Percentiles rank a stretch among this genome's conserved stretches.
Evolutionary conservation across 2,797 vertebrate species (phyloP).

Genomic region (Aplochiton taeniatus): DNA sequence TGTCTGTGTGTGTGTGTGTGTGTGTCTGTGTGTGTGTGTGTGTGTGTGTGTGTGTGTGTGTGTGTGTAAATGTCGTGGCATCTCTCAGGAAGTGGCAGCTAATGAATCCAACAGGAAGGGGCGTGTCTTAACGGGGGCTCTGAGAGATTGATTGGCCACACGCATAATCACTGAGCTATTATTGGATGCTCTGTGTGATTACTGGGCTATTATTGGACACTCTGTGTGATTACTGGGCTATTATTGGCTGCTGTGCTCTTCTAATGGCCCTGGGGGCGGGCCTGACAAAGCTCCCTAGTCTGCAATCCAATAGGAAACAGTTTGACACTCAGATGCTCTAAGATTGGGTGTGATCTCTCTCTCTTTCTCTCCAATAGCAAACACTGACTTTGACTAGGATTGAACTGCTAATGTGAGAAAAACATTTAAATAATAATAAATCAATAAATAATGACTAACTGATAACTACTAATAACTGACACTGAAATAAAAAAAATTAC

Average conservation of each 20-base stretch:
- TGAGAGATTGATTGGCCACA: conserved; percentile 18
- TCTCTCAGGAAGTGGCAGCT: conserved; percentile 12
- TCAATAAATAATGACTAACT: no score
- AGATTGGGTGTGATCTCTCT: no score
- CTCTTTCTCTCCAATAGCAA: no score
- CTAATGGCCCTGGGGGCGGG: conserved; percentile 50
- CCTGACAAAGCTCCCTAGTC: conserved; percentile 4
- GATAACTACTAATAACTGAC: no score
- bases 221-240: conserved; percentile 49
- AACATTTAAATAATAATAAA: no score
- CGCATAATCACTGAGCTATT: background rate
- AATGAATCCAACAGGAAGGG: conserved; percentile 20
- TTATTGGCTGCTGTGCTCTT: conserved; percentile 36
- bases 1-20: background rate
- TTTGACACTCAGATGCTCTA: no score
- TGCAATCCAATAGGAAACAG: no score
- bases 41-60: conserved; percentile 7
- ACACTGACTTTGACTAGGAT: no score
- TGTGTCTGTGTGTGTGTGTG: conserved; percentile 3
- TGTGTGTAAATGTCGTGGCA: conserved; percentile 3
- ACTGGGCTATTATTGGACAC: conserved; percentile 9
- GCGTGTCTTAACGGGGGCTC: conserved; percentile 21
- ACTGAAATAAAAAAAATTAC: no score
- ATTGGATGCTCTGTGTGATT: conserved; percentile 4
- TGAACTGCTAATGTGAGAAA: no score